Conservation (phyloP, 1,140 invertebrate species). For the Sipha flava region DNA sequence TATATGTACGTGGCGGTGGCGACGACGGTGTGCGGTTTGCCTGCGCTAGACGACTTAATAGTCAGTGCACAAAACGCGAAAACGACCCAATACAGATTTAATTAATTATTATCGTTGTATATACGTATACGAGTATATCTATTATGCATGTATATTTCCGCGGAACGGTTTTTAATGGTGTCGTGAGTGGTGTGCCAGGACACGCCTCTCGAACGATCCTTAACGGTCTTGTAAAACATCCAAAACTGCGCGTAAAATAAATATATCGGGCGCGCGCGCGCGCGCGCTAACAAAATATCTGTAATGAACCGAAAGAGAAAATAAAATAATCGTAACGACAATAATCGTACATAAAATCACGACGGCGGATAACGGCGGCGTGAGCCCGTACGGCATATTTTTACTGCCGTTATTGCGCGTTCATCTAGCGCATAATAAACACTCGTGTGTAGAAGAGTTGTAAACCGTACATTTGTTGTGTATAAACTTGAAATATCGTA, state of each 20-base stretch:
- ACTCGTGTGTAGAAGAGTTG: too few species aligned
- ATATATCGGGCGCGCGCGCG: neutral
- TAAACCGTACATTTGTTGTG: too few species aligned
- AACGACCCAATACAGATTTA: neutral
- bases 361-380: too few species aligned
- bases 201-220: neutral
- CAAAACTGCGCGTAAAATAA: neutral
- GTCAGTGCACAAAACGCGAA: neutral
- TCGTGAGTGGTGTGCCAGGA: constrained; percentile 1
- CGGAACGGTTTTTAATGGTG: neutral
- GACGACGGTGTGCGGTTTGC: neutral
- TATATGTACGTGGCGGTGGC: neutral
- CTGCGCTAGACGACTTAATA: constrained; percentile 20
- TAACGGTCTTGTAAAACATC: constrained; percentile 29
- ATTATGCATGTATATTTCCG: neutral
- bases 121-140: neutral
- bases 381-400: too few species aligned
- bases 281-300: neutral
- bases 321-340: too few species aligned
- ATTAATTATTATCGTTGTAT: constrained; percentile 10
- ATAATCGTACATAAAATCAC: too few species aligned
- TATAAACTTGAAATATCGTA: too few species aligned
- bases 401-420: too few species aligned
- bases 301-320: too few species aligned
- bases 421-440: too few species aligned